Conservation (phyloP, 2,888 invertebrate species). For the Standfussiana lucernea region DNA sequence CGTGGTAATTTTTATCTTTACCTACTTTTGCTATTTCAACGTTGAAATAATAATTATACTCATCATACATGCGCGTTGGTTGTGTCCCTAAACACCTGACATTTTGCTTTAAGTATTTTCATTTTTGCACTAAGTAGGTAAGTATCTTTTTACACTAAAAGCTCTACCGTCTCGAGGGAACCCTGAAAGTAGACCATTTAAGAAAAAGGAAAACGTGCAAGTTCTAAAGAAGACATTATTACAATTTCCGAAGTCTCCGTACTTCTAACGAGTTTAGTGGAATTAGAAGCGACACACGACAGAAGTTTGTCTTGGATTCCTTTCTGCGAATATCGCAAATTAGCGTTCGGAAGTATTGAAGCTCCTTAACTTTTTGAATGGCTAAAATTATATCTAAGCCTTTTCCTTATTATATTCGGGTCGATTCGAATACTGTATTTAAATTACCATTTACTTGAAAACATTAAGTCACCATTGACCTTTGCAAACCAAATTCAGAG, state of each 20-base stretch:
- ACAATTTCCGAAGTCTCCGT: conserved; percentile 33
- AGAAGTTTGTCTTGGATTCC: conserved; percentile 22
- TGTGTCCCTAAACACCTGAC: background rate
- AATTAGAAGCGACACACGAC: conserved; percentile 40
- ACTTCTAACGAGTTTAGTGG: background rate
- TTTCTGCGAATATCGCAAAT: conserved; percentile 7
- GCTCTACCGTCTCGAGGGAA: background rate
- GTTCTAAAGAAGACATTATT: conserved; percentile 41
- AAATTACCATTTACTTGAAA: background rate
- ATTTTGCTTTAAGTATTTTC: background rate
- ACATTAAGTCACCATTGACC: background rate
- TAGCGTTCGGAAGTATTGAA: background rate
- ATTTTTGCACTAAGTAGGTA: background rate
- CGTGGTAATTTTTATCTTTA: background rate
- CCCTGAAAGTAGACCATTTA: conserved; percentile 32
- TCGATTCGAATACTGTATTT: background rate
- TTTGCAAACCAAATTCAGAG: background rate
- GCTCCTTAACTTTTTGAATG: background rate
- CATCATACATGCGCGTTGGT: background rate
- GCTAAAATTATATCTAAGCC: background rate
- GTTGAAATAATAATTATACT: background rate
- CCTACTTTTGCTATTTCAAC: background rate
- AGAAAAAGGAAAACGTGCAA: conserved; percentile 32
- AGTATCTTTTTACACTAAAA: conserved; percentile 13
- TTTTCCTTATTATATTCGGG: background rate